Base-by-base conservation (phyloP, 2,888 invertebrate species). In the Listrodromus nycthemerus region DNA sequence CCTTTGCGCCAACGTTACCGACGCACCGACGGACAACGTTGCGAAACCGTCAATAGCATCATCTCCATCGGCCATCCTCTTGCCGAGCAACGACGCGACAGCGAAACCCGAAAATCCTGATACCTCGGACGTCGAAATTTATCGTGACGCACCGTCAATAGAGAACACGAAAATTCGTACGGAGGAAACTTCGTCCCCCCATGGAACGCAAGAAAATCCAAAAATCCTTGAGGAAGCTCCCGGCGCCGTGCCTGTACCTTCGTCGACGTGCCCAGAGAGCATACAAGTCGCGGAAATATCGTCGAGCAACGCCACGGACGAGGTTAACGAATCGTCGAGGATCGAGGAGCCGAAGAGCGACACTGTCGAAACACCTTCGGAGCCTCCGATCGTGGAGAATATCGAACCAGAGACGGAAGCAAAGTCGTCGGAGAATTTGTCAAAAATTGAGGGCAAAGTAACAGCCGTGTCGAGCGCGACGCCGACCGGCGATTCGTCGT, bases 211-310 rank as follows among this genome's bases (percentile, higher is more conserved):
- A 5, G 65, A 75, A 21, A 50, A 33, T 19, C 21, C 24, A 3
- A 52, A 75, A 75, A 2, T 33, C 6, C 5, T 19, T 6, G 70
- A 55, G 6, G 27, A 45, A 13, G 58, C 58, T 65, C n/a, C 19
- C 4, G 63, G 55, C 19, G 27, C 37, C 41, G 70, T 63, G 1
- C 6, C 5, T 6, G 76, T 27, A 1, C 10, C 66, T 2, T 41
- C 71, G 30, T 73, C 76, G 13, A 2, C 82, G 45, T 55, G 66
- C 70, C 71, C 63, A 27, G 90, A 91, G 48, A 89, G 89, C 50
- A 91, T 91, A 50, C 92, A 91, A 76, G 90, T 92, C 2, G 89
- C 90, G 0, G 92, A 93, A 70, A 88, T 92, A 58, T 92, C 91
- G 6, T 92, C 92, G 0, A 91, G 91, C 63, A 89, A 91, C 27